Evolutionary conservation across 2,113 vertebrate species (phyloP), one percentile per base, ranked within the genome.

Genomic region (Menidia beryllina): DNA sequence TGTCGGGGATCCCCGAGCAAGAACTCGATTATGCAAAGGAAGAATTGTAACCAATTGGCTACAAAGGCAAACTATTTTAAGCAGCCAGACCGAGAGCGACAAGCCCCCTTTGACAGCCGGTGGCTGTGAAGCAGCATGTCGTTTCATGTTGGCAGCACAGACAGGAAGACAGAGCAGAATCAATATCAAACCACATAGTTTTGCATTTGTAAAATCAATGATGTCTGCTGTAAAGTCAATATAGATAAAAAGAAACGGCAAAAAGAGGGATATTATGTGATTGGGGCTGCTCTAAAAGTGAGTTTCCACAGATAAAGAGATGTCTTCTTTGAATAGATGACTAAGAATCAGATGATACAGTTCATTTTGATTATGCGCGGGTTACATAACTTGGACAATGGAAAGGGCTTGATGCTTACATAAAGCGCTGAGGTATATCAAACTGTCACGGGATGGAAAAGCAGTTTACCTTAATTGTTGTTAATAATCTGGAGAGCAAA

Each of bases 401-500:
- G 7, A 43, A 43, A 43, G 13, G 15, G 41, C 15, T 14, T 43
- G 14, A 17, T 14, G 41, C 17, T n/a, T 45, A 45, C 13, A 45
- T 45, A 45, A 45, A 45, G 13, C 13, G 19, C 19, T 45, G 17
- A 15, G 39, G 13, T 41, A 17, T 41, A 15, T 13, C 39, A 17
- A 15, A 12, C 17, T 45, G 41, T n/a, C 7, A n/a, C 7, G 41
- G 17, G 17, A 19, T 17, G 14, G 4, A 17, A 45, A 14, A 12
- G 9, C 41, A 45, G 41, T 10, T 24, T 9, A 26, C 49, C 43
- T 27, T n/a, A 62, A 12, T 68, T 4, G 20, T n/a, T 34, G 43
- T 34, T 34, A 39, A 38, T 26, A 34, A 48, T n/a, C 50, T 24
- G 21, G 17, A 66, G 30, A 64, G 34, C 52, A 49, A 43, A 71